Evolutionary conservation across 2,888 invertebrate species (phyloP), one percentile per base, ranked within the genome.

Genomic region (Watsonalla cultraria): DNA sequence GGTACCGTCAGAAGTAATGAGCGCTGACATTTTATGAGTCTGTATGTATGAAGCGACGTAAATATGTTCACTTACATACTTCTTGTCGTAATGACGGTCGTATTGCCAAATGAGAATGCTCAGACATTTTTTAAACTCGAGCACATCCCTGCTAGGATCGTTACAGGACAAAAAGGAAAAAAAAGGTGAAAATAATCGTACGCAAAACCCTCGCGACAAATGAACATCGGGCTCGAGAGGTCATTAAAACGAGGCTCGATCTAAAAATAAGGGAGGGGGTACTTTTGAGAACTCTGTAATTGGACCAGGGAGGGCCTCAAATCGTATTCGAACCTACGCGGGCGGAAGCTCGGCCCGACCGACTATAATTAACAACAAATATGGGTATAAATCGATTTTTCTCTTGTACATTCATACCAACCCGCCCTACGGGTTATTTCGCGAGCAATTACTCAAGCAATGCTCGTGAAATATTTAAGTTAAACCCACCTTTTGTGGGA

Each of bases 351-450:
- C 88, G 86, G 84, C 84, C 86, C 83, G 84, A 84, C 86, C 86
- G 86, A 81, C 83, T 80, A 88, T 90, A 90, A 90, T 90, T 90
- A 90, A 90, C 89, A 88, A 89, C 90, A 90, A 90, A 90, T 90
- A 87, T 90, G 90, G 87, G 87, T 83, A 24, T 24, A 82, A 87
- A 90, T 90, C 88, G 90, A 89, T 88, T 86, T 84, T 83, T 83
- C 74, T 67, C 65, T 65, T 60, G 42, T 68, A 68, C 63, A 70
- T 64, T 73, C 64, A 11, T 48, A 39, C 42, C 8, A 5, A 78
- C 75, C 81, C 78, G 80, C 84, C 82, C 11, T 42, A 42, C 11
- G 80, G 75, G 79, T 80, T 81, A 80, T 77, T 78, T 80, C 67
- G 79, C 80, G 72, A 79, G 80, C 86, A 86, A 87, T 90, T 84